A percentile compares a stretch with the other conserved stretches of the same genome.
phyloP scores from a whole-genome alignment of 2,113 vertebrate genomes.

The Azemiops feae region DNA sequence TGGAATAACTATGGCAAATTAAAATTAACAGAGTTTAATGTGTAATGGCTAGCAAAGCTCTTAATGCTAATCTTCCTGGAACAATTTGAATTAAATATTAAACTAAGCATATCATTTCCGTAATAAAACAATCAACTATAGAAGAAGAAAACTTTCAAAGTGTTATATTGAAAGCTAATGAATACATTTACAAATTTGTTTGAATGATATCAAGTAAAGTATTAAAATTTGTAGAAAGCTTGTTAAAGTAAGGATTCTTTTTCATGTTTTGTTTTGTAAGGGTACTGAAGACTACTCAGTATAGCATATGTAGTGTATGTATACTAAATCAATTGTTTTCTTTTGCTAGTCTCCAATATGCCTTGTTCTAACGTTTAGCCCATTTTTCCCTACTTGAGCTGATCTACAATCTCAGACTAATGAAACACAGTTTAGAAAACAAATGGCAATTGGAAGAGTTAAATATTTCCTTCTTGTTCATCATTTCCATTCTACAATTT shows the following conservation, averaged over 20 bases:
- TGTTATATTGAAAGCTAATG: no score
- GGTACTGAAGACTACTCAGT: background rate
- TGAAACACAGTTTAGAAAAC: background rate
- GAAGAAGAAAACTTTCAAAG: background rate
- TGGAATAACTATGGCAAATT: constrained; percentile 3
- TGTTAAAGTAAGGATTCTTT: background rate
- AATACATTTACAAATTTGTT: background rate
- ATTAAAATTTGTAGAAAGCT: background rate
- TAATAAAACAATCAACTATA: background rate
- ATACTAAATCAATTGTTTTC: background rate
- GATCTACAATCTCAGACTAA: background rate
- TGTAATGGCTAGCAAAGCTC: fast-evolving
- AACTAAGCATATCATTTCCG: background rate
- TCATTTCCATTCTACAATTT: background rate
- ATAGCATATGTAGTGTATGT: no score
- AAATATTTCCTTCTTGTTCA: no score
- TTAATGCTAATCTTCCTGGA: background rate
- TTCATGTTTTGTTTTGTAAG: background rate
- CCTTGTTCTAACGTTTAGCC: background rate
- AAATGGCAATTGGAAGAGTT: background rate
- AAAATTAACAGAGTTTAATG: background rate
- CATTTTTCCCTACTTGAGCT: background rate
- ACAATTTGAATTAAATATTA: background rate
- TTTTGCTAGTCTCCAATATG: background rate
- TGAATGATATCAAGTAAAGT: background rate